phyloP scores from a whole-genome alignment of 2,797 vertebrate genomes.

The Oreonectes daqikongensis region DNA sequence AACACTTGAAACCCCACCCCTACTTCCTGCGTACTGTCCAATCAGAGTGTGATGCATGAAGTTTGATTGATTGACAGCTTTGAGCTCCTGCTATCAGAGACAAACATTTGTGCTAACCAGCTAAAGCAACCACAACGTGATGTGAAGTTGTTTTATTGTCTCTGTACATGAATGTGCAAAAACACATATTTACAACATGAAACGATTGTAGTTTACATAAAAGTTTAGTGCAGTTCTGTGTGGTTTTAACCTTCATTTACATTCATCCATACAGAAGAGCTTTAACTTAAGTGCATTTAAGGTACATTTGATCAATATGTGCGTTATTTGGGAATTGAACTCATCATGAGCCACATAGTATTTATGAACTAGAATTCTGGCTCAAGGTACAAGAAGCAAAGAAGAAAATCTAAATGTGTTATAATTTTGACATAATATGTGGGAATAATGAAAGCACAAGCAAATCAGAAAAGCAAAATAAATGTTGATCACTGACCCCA shows the following conservation, averaged over 20 bases:
- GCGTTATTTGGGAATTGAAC: background rate
- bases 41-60: slow-evolving; percentile 31
- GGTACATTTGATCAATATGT: no score
- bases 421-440: background rate
- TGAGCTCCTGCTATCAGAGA: background rate
- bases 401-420: background rate
- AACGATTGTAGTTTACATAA: no score
- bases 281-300: no score
- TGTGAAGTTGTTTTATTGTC: background rate
- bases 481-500: slow-evolving; percentile 79
- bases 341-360: no score
- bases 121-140: no score
- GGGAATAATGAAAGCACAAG: background rate
- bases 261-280: no score
- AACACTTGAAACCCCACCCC: slow-evolving; percentile 38
- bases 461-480: no score
- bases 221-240: background rate
- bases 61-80: slow-evolving; percentile 31
- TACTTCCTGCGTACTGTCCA: slow-evolving; percentile 23
- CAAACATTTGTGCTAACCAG: background rate
- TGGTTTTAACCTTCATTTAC: no score
- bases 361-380: no score
- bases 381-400: no score
- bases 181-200: background rate
- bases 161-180: background rate